Base-by-base conservation (phyloP, 37 sponge, comb jelly and placozoan genomes). In the Chondrilla cf. caribensis region DNA sequence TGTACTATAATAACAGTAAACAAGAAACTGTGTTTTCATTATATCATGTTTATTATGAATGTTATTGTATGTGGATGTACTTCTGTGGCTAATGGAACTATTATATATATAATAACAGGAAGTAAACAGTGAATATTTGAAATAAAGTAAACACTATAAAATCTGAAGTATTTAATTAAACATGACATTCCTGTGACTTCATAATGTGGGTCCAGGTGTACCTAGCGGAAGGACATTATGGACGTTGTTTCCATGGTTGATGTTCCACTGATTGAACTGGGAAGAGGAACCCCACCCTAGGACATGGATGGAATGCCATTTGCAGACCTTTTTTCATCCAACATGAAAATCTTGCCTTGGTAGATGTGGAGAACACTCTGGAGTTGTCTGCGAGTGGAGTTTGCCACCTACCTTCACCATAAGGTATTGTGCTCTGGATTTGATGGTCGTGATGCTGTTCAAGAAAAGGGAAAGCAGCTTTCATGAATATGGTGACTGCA, bases 301-400 rank as follows among this genome's bases (percentile, higher is more conserved):
- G 76, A 43, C 25, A 88, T 93, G 88, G 93, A 93, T 78, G 94
- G 94, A 0, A 76, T 83, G 43, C 82, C 89, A 77, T 87, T 93
- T 84, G 85, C 84, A 19, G 54, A 76, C 31, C 29, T 83, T 32
- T n/a, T n/a, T 58, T 90, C 19, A 14, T 65, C 47, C 15, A 78
- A 38, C 9, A 18, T 2, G 26, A 29, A 17, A 17, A 55, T 55
- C 6, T 19, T 7, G 6, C 29, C 9, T 14, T 47, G 6, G 6
- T 47, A 6, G 6, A 14, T 11, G 11, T 6, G 6, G 51, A 47
- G 11, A 47, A 47, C 6, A 38, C 62, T 21, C 2, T n/a, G 4
- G 6, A 62, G 29, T n/a, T n/a, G 29, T 29, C 6, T 6, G 18
- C 25, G 6, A 5, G 25, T 62, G 86, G 87, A 90, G 38, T 78